These are phyloP conservation scores for Trichacis sp. DNA, from an alignment of 2,888 invertebrate genomes.

Conservation along the genomic window DNA sequence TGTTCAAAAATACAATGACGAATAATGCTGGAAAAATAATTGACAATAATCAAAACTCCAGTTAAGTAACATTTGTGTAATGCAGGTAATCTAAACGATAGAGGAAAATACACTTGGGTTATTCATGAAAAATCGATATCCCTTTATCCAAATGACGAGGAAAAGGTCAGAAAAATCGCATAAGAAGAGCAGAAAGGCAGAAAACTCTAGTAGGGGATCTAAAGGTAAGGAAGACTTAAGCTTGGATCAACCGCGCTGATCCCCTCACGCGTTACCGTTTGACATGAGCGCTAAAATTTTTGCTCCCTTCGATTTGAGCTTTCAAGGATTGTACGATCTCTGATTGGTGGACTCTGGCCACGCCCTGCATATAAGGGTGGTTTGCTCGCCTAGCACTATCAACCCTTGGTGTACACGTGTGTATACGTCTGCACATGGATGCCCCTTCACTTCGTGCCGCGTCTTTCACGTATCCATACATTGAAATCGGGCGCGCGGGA, in stretches of 20 bases:
- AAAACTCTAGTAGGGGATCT: constrained; percentile 17
- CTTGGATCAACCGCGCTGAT: constrained; percentile 60
- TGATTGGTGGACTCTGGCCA: constrained; percentile 64
- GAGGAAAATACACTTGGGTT: neutral
- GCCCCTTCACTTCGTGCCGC: neutral
- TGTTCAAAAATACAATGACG: too few species aligned
- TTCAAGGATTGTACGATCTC: constrained; percentile 54
- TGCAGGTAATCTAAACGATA: neutral
- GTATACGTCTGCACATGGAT: constrained; percentile 25
- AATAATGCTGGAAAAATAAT: too few species aligned
- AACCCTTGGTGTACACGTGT: constrained; percentile 59
- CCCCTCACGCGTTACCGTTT: constrained; percentile 59
- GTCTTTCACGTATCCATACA: too few species aligned
- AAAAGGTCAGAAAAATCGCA: constrained; percentile 14
- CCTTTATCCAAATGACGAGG: constrained; percentile 9
- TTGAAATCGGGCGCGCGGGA: too few species aligned
- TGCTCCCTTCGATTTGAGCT: constrained; percentile 63
- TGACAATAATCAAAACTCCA: too few species aligned
- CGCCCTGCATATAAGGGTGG: constrained; percentile 65
- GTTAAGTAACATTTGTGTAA: too few species aligned
- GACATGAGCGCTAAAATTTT: constrained; percentile 65
- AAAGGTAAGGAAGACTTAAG: constrained; percentile 56
- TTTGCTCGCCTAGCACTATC: constrained; percentile 58
- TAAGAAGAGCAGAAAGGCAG: constrained; percentile 10
- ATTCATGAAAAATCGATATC: constrained; percentile 10